Evolutionary conservation across 2,113 vertebrate genomes (phyloP), one percentile per base, ranked within the genome.

Genomic region (Caranx ignobilis): DNA sequence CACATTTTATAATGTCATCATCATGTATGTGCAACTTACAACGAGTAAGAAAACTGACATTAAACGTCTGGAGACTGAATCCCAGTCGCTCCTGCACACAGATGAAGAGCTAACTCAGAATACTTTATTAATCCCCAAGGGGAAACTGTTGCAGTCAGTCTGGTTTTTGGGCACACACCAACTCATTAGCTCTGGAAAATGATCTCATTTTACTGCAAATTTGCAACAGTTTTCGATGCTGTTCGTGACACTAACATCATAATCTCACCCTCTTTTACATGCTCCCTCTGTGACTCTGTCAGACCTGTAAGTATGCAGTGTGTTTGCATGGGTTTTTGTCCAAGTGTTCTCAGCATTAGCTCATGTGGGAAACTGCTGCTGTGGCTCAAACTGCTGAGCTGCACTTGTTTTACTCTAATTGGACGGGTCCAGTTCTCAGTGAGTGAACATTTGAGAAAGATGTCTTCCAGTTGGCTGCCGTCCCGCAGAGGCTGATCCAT

Each of bases 381-480:
- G 59, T 50, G 11, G 35, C 32, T 13, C 18, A 70, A 65, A 12
- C 54, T 73, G 57, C 57, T 67, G 41, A 74, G 70, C 52, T 47
- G 60, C 54, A 66, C 26, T 26, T 26, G 43, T 37, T 8, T 61
- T 43, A 52, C 57, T n/a, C 69, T 85, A 87, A 89, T 84, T 85
- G 78, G 82, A 78, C 5, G 1, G 0, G 26, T 35, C 37, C 54
- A 60, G 11, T 85, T 87, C 79, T 73, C 55, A 50, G 13, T 43
- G 37, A 5, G 35, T 9, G 71, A 74, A 74, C 56, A 26, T 71
- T 39, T 77, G 10, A 71, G 8, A 16, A 57, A 54, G 54, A 77
- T 39, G 31, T 73, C 57, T 87, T 89, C 71, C 83, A 73, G 54
- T 63, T 65, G 9, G 18, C 67, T 82, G 85, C 56, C 19, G 59